Evolutionary conservation across 2,113 vertebrate genomes (phyloP), one percentile per base, ranked within the genome.

Genomic region (Anoplopoma fimbria): DNA sequence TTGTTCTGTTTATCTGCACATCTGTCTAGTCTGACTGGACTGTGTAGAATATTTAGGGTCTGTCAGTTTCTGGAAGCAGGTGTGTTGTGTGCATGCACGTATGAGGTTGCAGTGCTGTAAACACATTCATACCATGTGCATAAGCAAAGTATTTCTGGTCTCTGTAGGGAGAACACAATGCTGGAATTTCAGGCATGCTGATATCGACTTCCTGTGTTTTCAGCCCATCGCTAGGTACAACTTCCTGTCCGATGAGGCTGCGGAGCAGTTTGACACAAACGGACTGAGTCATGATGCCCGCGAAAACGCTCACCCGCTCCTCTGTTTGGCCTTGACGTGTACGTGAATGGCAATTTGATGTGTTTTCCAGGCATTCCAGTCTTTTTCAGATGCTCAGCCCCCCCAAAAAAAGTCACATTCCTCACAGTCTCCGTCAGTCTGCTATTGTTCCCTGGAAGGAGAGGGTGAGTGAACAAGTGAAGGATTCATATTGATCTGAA

Each of bases 151-250:
- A 62, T 53, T 67, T 47, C 36, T 78, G 68, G 55, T 82, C 70
- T 83, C 72, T 29, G 69, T 45, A 27, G 40, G 55, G 2, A 33
- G 40, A 89, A 84, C 45, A 87, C 82, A 90, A 87, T 87, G 75
- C 72, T 82, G 88, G 86, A 93, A 91, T 90, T 94, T 76, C 85
- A 91, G 83, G 81, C 89, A 90, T 60, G 84, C 81, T 80, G 69
- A 90, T 86, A 90, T 89, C 70, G 14, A 86, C 90, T 92, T 94
- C 93, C 93, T 91, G 87, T 90, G 90, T 89, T 93, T 83, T 81
- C 70, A 79, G 58, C 80, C 79, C 77, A 86, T 82, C 69, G 62
- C 55, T 38, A 88, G 84, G 91, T 93, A 90, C 84, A 42, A 82
- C 87, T 91, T 91, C 92, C 91, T 90, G 90, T 87, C 88, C 31